phyloP scores from a whole-genome alignment of 2,113 vertebrate species.

The Notarius lentiginosus region DNA sequence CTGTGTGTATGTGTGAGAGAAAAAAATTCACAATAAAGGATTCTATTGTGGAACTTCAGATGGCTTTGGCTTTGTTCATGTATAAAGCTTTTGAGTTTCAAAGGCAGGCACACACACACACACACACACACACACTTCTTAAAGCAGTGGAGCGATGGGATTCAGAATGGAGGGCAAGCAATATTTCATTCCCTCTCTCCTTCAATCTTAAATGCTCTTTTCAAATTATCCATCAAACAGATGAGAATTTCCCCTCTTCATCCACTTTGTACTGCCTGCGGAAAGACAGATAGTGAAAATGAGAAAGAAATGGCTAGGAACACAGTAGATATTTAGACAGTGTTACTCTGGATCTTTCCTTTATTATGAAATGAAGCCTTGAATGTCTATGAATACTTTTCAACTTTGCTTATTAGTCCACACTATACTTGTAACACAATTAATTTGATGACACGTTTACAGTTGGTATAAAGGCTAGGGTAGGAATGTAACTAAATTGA shows the following conservation, averaged over 20 bases:
- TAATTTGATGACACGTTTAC: background rate
- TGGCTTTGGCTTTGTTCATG: constrained; percentile 47
- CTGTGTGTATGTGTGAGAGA: constrained; percentile 7
- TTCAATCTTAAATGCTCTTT: constrained; percentile 52
- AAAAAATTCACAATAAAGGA: constrained; percentile 29
- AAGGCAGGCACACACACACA: constrained; percentile 29
- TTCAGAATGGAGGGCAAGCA: constrained; percentile 35
- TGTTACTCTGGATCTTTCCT: background rate
- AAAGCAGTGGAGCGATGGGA: constrained; percentile 21
- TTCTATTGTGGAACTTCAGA: constrained; percentile 49
- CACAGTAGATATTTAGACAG: background rate
- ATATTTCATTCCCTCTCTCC: constrained; percentile 36
- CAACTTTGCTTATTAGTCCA: background rate
- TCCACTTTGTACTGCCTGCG: constrained; percentile 56
- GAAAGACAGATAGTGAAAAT: constrained; percentile 15
- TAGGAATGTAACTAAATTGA: background rate
- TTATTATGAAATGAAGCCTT: background rate
- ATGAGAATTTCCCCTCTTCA: constrained; percentile 58
- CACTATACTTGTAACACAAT: background rate
- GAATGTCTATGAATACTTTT: background rate
- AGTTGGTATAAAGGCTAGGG: background rate
- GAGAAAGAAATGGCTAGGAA: background rate
- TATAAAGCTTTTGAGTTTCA: constrained; percentile 46
- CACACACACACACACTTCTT: constrained; percentile 8
- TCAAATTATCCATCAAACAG: constrained; percentile 66